Evolutionary conservation across 2,113 vertebrate genomes (phyloP).

Genomic region (Ictidomys tridecemlineatus): DNA sequence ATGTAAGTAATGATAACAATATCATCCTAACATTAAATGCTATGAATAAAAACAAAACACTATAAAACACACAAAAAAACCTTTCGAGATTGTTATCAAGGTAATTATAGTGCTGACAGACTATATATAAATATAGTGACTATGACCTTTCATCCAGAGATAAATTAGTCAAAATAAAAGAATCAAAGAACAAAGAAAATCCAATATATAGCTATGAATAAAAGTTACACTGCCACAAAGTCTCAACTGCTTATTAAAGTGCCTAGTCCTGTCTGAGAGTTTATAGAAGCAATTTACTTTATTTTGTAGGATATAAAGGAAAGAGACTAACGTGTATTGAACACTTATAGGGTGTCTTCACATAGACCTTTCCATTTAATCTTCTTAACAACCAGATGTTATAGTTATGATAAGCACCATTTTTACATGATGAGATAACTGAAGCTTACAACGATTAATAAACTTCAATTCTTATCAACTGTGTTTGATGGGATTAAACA

Average conservation of each 20-base stretch:
- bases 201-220: background rate
- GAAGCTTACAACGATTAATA: conserved; percentile 26
- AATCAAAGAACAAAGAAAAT: conserved; percentile 35
- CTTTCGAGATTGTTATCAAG: background rate
- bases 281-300: background rate
- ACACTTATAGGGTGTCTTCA: background rate
- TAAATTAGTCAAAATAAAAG: conserved; percentile 54
- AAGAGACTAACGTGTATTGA: conserved; percentile 29
- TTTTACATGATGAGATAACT: conserved; percentile 28
- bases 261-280: background rate
- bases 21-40: conserved; percentile 12
- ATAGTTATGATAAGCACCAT: background rate
- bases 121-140: background rate
- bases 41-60: conserved; percentile 52
- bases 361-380: background rate
- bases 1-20: background rate
- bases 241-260: conserved; percentile 38
- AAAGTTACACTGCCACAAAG: conserved; percentile 17
- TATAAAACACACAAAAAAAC: background rate
- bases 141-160: conserved; percentile 1
- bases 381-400: background rate
- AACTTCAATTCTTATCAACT: conserved; percentile 25
- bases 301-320: background rate
- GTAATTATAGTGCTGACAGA: conserved; percentile 4
- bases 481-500: background rate